Evolutionary conservation across 2,888 invertebrate species (phyloP).

Genomic region (Hyalella azteca): DNA sequence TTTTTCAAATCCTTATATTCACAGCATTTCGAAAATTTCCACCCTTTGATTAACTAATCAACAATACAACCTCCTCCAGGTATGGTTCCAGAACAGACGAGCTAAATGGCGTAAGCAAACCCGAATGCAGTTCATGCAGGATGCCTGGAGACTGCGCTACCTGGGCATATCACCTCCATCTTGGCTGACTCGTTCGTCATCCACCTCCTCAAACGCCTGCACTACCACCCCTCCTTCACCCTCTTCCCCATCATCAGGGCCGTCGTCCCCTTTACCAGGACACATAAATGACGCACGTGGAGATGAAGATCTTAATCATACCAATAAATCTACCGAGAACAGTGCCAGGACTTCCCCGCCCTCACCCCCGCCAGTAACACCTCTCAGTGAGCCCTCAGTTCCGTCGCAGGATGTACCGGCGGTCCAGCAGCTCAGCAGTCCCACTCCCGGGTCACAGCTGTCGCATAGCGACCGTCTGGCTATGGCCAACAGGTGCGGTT

Average conservation of each 20-base stretch:
- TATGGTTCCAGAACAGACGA: conserved; percentile 98
- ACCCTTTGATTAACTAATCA: no score
- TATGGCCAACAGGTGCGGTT: conserved; percentile 48
- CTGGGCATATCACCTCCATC: conserved; percentile 73
- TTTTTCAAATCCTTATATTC: no score
- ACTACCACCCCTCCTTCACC: conserved; percentile 20
- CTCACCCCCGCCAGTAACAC: not conserved
- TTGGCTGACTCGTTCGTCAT: conserved; percentile 52
- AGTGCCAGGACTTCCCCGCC: not conserved
- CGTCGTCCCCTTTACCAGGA: not conserved
- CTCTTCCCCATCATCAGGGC: conserved; percentile 22
- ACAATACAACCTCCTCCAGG: conserved; percentile 68
- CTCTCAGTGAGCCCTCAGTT: not conserved
- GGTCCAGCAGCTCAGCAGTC: not conserved
- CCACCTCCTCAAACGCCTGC: not conserved
- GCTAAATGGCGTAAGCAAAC: conserved; percentile 93
- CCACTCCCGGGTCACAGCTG: conserved; percentile 23
- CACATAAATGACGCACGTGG: not conserved
- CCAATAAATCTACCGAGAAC: not conserved
- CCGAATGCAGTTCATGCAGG: conserved; percentile 80
- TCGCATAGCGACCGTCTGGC: conserved; percentile 49
- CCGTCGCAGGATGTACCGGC: not conserved
- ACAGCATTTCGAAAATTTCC: no score
- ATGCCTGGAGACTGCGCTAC: conserved; percentile 90
- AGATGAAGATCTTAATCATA: not conserved